phyloP scores from a whole-genome alignment of 2,797 vertebrate species.

The Scarus forsteni region DNA sequence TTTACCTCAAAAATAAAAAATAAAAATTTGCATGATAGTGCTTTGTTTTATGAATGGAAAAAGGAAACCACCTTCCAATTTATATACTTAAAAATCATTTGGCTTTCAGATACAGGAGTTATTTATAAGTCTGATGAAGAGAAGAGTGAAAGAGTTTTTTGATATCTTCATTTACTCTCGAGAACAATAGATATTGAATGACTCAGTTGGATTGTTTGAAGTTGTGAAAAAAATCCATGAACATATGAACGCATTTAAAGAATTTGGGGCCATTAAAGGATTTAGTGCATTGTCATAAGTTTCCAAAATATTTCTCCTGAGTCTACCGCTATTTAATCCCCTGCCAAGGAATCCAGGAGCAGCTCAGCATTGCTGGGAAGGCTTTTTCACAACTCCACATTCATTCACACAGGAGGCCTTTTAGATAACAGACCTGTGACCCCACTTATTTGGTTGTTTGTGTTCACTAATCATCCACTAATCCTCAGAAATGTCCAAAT shows the following conservation, averaged over 20 bases:
- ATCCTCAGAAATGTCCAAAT: slow-evolving; percentile 70
- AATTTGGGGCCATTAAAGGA: slow-evolving; percentile 8
- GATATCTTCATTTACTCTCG: slow-evolving; percentile 10
- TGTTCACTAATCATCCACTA: slow-evolving; percentile 72
- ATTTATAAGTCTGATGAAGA: background rate
- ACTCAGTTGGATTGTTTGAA: too few relatives aligned
- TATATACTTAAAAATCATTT: slow-evolving; percentile 21
- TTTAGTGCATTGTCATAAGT: slow-evolving; percentile 7
- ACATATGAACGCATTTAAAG: slow-evolving; percentile 11
- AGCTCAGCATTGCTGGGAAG: slow-evolving; percentile 28
- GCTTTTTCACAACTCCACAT: slow-evolving; percentile 27
- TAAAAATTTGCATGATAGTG: slow-evolving; percentile 36
- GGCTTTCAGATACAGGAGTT: slow-evolving; percentile 16
- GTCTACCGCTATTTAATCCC: slow-evolving; percentile 35
- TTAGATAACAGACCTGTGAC: slow-evolving; percentile 61
- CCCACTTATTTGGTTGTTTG: slow-evolving; percentile 70
- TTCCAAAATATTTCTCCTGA: slow-evolving; percentile 41
- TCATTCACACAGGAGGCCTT: slow-evolving; percentile 35
- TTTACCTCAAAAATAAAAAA: slow-evolving; percentile 43
- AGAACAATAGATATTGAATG: slow-evolving; percentile 5
- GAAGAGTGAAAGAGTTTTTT: background rate
- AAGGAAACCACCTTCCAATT: slow-evolving; percentile 30
- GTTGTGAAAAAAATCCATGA: slow-evolving; percentile 4
- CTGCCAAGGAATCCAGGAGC: slow-evolving; percentile 45
- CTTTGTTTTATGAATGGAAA: slow-evolving; percentile 70